These are phyloP conservation scores for Brachyhypopomus occidentalis DNA, from an alignment of 2,113 vertebrate genomes.

Conservation along the genomic window DNA sequence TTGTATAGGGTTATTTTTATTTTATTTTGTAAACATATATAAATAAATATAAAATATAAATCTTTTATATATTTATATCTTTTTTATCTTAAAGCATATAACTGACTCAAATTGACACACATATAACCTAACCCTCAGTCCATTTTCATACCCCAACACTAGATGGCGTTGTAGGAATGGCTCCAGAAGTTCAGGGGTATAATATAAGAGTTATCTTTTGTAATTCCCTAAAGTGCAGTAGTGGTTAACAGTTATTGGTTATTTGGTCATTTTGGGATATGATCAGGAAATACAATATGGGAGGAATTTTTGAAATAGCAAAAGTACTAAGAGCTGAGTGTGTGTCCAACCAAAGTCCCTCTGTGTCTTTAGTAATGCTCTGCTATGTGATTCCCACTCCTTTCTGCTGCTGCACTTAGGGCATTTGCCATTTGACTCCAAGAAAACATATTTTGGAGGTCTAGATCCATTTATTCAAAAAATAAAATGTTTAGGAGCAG, in stretches of 20 bases:
- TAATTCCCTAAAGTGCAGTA: neutral
- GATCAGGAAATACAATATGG: neutral
- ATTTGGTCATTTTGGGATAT: neutral
- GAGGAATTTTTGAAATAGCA: neutral
- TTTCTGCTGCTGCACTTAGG: neutral
- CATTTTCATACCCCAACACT: constrained; percentile 57
- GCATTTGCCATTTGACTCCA: neutral
- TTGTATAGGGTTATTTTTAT: neutral
- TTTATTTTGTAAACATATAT: too few species aligned
- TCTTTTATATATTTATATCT: too few species aligned
- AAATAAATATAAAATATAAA: too few species aligned
- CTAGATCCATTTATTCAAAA: constrained; percentile 20
- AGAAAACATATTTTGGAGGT: constrained; percentile 13
- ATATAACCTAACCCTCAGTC: neutral
- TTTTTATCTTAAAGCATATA: neutral
- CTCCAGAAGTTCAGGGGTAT: constrained; percentile 11
- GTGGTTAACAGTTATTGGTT: too few species aligned
- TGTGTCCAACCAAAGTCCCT: neutral
- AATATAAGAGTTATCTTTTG: neutral
- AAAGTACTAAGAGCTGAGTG: neutral
- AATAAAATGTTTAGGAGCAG: constrained; percentile 58
- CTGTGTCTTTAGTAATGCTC: neutral
- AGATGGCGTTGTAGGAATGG: constrained; percentile 70
- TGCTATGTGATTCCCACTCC: neutral
- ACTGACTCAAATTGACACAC: neutral